Evolutionary conservation across 2,888 invertebrate species (phyloP).

Genomic region (Deilephila porcellus): DNA sequence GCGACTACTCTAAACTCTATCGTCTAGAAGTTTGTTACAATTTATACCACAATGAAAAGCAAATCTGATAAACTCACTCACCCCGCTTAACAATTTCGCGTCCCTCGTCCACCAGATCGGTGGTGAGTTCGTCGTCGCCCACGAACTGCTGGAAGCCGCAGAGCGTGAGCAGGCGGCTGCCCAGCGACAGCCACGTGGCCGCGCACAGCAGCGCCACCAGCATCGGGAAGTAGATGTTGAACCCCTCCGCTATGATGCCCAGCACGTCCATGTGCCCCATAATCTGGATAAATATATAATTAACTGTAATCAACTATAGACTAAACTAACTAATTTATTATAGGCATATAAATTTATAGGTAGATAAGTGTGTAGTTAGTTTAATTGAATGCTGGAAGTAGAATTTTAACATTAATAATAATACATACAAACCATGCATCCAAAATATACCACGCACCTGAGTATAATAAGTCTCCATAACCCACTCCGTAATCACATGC

Average conservation of each 20-base stretch:
- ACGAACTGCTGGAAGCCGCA: constrained; percentile 99
- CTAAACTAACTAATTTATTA: too few species aligned
- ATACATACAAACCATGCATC: too few species aligned
- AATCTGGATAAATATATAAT: constrained; percentile 80
- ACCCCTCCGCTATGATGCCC: constrained; percentile 97
- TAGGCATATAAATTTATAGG: too few species aligned
- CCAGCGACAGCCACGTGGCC: constrained; percentile 97
- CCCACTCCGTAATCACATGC: constrained; percentile 91
- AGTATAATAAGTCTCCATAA: constrained; percentile 97
- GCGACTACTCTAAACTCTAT: too few species aligned
- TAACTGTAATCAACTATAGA: too few species aligned
- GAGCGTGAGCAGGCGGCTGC: constrained; percentile 94
- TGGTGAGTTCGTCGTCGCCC: constrained; percentile 96
- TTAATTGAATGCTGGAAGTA: too few species aligned
- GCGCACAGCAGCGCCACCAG: constrained; percentile 95
- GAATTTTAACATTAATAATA: too few species aligned
- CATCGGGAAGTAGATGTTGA: constrained; percentile 99
- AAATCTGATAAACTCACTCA: constrained; percentile 53
- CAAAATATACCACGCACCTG: constrained; percentile 84
- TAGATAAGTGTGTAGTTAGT: too few species aligned
- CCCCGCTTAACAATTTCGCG: constrained; percentile 95
- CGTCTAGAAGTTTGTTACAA: too few species aligned
- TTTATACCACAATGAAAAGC: background rate
- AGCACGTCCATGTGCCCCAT: constrained; percentile 99
- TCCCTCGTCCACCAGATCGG: constrained; percentile 97